Base-by-base conservation (phyloP, 2,113 vertebrate species). In the Maccullochella peelii region DNA sequence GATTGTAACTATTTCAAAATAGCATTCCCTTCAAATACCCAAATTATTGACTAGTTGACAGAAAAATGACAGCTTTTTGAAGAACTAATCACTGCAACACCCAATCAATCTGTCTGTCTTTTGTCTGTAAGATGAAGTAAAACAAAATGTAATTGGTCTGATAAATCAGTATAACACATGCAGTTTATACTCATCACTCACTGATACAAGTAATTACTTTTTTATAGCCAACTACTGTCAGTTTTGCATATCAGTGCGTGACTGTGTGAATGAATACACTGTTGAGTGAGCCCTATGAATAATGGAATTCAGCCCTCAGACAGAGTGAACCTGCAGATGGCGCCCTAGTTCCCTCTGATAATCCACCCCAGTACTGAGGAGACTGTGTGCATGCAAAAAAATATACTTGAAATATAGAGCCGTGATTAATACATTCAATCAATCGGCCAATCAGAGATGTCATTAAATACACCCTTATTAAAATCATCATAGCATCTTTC, bases 311-410 rank as follows among this genome's bases (percentile, higher is more conserved):
- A 61, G 52, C 20, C 52, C 23, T 68, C 40, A 47, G 59, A 76
- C 18, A 38, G 1, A 27, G 14, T 40, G 9, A 81, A 65, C 93
- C 92, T 94, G 89, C 92, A 95, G 93, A 83, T 92, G 92, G 94
- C 88, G 90, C 93, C 88, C 89, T 52, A 80, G 91, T 55, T 79
- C 91, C 52, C 79, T 25, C 50, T 63, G 25, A 58, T 25, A 33
- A 49, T 72, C n/a, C 14, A 63, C 42, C 33, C 61, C 1, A 73
- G 63, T 23, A 44, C 6, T 44, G 30, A 47, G 30, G 33, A 42
- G 23, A 20, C 1, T 63, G 42, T 40, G 8, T 33, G 23, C 33
- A 10, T 33, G 23, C 33, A n/a, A 20, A 47, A 52, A 73, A 57
- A 57, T 44, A 66, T 8, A 21, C 38, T 33, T 21, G 1, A 9